Evolutionary conservation across 2,113 vertebrate genomes (phyloP).

Genomic region (Notothenia coriiceps): DNA sequence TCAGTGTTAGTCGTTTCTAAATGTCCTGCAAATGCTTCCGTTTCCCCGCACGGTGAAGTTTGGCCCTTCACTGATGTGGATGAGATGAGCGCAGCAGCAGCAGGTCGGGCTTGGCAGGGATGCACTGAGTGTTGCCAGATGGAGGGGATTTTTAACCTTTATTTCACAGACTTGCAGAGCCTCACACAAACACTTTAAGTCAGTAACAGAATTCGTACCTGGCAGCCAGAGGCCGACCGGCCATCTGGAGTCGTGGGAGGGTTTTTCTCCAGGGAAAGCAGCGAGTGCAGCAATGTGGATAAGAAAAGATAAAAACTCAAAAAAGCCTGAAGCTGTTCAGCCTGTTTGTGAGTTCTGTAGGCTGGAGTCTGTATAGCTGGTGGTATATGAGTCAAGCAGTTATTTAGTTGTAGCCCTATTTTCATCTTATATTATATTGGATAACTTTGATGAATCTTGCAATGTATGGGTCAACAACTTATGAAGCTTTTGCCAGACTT

Average conservation of each 20-base stretch:
- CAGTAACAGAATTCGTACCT: conserved; percentile 19
- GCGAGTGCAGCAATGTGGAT: conserved; percentile 10
- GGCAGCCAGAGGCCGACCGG: conserved; percentile 1
- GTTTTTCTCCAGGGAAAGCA: not conserved
- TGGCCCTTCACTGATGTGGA: conserved; percentile 11
- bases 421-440: too few relatives aligned
- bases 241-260: conserved; percentile 28
- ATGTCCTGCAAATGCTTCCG: not conserved
- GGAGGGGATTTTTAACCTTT: conserved; percentile 30
- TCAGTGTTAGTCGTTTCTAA: conserved; percentile 27
- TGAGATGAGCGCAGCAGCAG: conserved; percentile 7
- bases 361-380: not conserved
- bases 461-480: too few relatives aligned
- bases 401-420: too few relatives aligned
- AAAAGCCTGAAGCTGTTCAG: conserved; percentile 20
- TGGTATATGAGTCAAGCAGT: too few relatives aligned
- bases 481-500: too few relatives aligned
- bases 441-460: too few relatives aligned
- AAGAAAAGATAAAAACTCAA: conserved; percentile 4
- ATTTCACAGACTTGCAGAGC: conserved; percentile 27
- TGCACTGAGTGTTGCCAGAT: conserved; percentile 30
- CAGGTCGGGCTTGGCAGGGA: conserved; percentile 14
- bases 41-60: not conserved
- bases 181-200: conserved; percentile 26
- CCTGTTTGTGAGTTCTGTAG: not conserved